phyloP scores from a whole-genome alignment of 1,140 invertebrate genomes.

The Temnothorax nylanderi region DNA sequence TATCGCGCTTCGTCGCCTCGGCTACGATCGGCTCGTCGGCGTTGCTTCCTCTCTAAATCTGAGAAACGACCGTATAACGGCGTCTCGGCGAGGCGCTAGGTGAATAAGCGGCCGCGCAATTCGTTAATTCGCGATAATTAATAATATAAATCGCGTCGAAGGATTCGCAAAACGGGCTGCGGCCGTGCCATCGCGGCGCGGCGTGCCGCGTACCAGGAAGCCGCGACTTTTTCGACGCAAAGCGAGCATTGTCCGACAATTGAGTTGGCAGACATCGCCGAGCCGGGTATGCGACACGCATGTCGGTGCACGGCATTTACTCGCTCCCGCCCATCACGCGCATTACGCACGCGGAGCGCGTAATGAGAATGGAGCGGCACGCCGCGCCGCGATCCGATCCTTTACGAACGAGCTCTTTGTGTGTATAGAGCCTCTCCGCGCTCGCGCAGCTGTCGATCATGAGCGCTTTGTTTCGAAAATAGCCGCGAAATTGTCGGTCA shows the following conservation, averaged over 20 bases:
- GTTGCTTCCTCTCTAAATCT: conserved; percentile 36
- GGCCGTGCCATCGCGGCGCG: not conserved
- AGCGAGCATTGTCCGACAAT: conserved; percentile 60
- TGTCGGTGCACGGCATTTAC: conserved; percentile 31
- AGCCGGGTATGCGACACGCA: conserved; percentile 7
- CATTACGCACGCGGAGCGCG: conserved; percentile 26
- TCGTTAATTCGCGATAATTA: conserved; percentile 62
- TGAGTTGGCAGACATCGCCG: conserved; percentile 54
- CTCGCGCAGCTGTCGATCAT: conserved; percentile 41
- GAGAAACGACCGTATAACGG: conserved; percentile 16
- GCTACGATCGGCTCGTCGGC: not conserved
- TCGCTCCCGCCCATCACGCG: conserved; percentile 23
- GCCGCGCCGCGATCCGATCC: not conserved
- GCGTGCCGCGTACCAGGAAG: conserved; percentile 47
- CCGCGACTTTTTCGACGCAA: not conserved
- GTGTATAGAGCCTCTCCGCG: not conserved
- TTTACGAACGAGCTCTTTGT: not conserved
- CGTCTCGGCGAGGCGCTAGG: conserved; percentile 48
- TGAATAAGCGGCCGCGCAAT: conserved; percentile 18
- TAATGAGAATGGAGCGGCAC: conserved; percentile 52
- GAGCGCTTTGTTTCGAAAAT: conserved; percentile 55
- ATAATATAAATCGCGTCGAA: conserved; percentile 49
- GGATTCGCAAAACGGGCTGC: not conserved
- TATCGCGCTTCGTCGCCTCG: conserved; percentile 13
- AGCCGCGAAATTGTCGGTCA: conserved; percentile 44